phyloP scores from a whole-genome alignment of 1,140 invertebrate genomes.

The Penaeus japonicus region DNA sequence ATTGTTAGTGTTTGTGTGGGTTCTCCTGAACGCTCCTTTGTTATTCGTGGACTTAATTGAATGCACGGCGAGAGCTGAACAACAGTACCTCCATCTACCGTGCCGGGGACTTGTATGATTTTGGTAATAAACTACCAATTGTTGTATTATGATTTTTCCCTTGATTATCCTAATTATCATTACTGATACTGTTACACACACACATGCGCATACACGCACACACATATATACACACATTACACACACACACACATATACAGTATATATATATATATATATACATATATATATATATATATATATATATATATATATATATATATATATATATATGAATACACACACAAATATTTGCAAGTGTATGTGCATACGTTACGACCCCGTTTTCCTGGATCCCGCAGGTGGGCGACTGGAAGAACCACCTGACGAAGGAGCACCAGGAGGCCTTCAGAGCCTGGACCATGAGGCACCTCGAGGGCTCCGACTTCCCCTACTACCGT shows the following conservation, averaged over 20 bases:
- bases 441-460: conserved; percentile 44
- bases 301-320: conserved; percentile 3
- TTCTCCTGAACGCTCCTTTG: no score
- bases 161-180: no score
- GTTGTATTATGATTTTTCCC: no score
- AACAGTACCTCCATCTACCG: no score
- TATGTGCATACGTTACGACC: not conserved
- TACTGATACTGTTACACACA: no score
- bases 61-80: no score
- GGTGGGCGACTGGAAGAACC: conserved; percentile 52
- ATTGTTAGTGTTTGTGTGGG: no score
- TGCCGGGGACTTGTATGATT: no score
- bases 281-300: not conserved
- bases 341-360: not conserved
- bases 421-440: conserved; percentile 23
- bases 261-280: conserved; percentile 6
- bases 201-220: not conserved
- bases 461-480: conserved; percentile 3
- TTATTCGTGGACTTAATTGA: no score
- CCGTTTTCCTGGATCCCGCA: not conserved
- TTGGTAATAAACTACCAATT: no score
- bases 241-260: not conserved
- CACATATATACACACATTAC: not conserved
- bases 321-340: not conserved
- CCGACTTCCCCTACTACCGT: conserved; percentile 49